Evolutionary conservation across 1,140 invertebrate species (phyloP), one percentile per base, ranked within the genome.

Genomic region (Bombus superbus): DNA sequence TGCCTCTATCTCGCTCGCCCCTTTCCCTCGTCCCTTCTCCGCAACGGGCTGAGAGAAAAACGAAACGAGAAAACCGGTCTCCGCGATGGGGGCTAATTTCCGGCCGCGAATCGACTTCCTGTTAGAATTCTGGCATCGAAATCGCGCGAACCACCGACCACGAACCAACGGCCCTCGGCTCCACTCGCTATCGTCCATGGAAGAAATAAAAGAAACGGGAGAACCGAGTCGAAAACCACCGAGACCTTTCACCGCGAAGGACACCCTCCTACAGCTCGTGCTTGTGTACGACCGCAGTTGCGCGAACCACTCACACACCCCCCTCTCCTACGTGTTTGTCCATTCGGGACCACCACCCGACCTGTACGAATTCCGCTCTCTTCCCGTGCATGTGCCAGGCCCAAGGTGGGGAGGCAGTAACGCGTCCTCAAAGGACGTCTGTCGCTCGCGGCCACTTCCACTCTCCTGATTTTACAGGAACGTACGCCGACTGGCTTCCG

Each of bases 201-300:
- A 28, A 44, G 44, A 47, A 79, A 68, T 42, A 47, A 74, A 81
- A n/a, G 32, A 40, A 59, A n/a, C 28, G 59, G 11, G 32, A 35
- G 42, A 32, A 35, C 73, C 28, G 75, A 87, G 59, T 57, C 66
- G 22, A 59, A 28, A 80, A 80, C 80, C 83, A 81, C 77, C 90
- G 80, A 89, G 83, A 82, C 86, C 47, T 83, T 69, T 44, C 66
- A 25, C 40, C 76, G 59, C 25, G 42, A 38, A 35, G 42, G 15
- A 59, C 53, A 59, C 38, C 53, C 47, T 57, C 35, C 74, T 40
- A 22, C 82, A 82, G 85, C 80, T 71, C 53, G 80, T 89, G 87
- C 91, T 86, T 79, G 79, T 71, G 74, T 86, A 85, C 85, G 81
- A 86, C 84, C 91, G 90, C 88, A 91, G 89, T 91, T 91, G 92